Conservation (phyloP, 2,797 vertebrate genomes). For the Mormyrus hasselquistii region DNA sequence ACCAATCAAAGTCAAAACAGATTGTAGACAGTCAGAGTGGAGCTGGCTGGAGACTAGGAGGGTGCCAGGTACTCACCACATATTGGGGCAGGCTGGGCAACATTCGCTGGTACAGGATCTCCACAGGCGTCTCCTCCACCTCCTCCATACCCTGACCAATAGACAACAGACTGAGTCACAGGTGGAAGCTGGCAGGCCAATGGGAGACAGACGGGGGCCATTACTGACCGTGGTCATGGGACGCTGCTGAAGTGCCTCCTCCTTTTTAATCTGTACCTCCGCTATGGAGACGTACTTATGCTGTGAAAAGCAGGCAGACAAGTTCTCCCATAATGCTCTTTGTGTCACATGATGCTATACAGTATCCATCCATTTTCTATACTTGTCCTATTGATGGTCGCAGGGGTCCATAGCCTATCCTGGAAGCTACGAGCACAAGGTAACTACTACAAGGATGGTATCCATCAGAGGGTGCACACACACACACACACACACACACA, state of each 20-base stretch:
- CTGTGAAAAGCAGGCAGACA: slow-evolving; percentile 48
- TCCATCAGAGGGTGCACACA: not conserved
- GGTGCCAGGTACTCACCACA: slow-evolving; percentile 71
- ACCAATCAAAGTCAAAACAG: not conserved
- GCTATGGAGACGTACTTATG: slow-evolving; percentile 92
- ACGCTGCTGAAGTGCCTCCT: slow-evolving; percentile 86
- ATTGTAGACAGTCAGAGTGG: not conserved
- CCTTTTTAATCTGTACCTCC: slow-evolving; percentile 84
- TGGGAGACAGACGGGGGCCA: not conserved
- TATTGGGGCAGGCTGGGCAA: slow-evolving; percentile 89
- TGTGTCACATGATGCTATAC: not conserved
- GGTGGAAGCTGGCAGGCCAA: not conserved
- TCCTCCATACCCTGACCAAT: slow-evolving; percentile 81
- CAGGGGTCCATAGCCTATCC: not conserved
- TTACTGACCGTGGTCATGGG: slow-evolving; percentile 84
- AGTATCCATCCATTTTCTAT: not conserved
- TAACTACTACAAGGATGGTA: not conserved
- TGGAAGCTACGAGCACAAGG: not conserved
- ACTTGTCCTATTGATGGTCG: not conserved
- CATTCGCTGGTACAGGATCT: slow-evolving; percentile 85
- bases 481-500: not conserved
- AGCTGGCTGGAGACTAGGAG: not conserved
- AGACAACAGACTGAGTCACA: slow-evolving; percentile 1
- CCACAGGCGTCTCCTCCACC: slow-evolving; percentile 81
- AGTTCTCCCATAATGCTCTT: not conserved